These are phyloP conservation scores for Antheraea pernyi DNA, from an alignment of 1,140 invertebrate species.

Conservation along the genomic window DNA sequence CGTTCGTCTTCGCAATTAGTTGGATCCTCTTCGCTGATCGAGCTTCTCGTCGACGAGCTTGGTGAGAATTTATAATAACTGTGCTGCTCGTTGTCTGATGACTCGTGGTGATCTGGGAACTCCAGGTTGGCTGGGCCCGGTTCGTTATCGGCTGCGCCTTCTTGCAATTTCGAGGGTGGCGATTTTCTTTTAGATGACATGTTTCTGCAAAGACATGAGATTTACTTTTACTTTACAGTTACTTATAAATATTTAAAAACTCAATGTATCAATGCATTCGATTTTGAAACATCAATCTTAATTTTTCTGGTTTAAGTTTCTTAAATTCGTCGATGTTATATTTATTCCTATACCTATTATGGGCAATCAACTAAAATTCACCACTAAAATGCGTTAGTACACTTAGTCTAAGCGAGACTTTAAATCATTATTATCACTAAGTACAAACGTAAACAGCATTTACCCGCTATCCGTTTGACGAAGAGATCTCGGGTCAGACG, in stretches of 20 bases:
- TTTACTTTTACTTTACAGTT: neutral
- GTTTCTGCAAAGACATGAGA: constrained; percentile 81
- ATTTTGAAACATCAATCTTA: no score
- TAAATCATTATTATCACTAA: constrained; percentile 9
- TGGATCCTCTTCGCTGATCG: constrained; percentile 82
- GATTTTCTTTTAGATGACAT: constrained; percentile 97
- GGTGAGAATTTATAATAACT: constrained; percentile 80
- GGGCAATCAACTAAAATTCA: neutral
- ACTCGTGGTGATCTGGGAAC: constrained; percentile 68
- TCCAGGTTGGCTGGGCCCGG: constrained; percentile 65
- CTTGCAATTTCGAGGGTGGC: constrained; percentile 93
- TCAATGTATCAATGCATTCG: no score
- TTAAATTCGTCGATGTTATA: no score
- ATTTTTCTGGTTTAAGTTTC: no score
- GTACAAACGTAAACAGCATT: constrained; percentile 15
- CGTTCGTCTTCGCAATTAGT: constrained; percentile 79
- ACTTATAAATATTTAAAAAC: neutral
- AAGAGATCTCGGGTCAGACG: constrained; percentile 51
- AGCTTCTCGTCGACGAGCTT: constrained; percentile 78
- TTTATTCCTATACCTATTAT: no score
- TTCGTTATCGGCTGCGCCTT: constrained; percentile 83
- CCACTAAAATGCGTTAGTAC: neutral
- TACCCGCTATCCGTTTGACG: constrained; percentile 36
- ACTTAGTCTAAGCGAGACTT: neutral
- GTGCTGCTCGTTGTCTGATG: constrained; percentile 60